Evolutionary conservation across 2,797 vertebrate species (phyloP), one percentile per base, ranked within the genome.

Genomic region (Thunnus albacares): DNA sequence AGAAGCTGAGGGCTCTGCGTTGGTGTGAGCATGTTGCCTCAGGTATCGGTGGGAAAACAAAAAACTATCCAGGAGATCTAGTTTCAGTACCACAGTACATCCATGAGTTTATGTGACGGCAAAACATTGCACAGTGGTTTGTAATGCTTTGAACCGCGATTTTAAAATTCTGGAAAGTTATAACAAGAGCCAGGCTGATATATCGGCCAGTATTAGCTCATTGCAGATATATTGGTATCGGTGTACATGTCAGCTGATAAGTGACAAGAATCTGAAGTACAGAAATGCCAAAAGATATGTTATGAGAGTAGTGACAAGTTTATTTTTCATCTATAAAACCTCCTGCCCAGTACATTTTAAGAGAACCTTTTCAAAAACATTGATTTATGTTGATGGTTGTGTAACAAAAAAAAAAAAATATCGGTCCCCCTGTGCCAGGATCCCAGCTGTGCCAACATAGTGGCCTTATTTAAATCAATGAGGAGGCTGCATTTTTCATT

Each of bases 401-500:
- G 47, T 49, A 49, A 17, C 13, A 17, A 14, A 45, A 43, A 43
- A 43, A 47, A 6, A 38, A 17, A 17, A 17, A 20, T 9, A 20
- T 20, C 4, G 2, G 47, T 49, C 17, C 33, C 35, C 45, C 45
- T 57, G 55, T 15, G 26, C 49, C 10, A 14, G 17, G 28, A 51
- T 22, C 47, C 24, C 55, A 5, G 12, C 63, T 35, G 35, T 24
- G 64, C 30, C 60, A 61, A n/a, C 15, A 14, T 24, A 20, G 18
- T n/a, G 20, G 11, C 17, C 56, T 71, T 20, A 51, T 20, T 71
- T 9, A 51, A 51, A 71, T 71, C 57, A 49, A 38, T 60, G 20
- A 35, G 2, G 14, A 7, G 26, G 20, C 9, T 56, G 47, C 35
- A 20, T 69, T 56, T 20, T 38, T 43, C 41, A 13, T 11, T 2